Percentiles rank a stretch among this genome's conserved stretches.
Conservation (phyloP, 2,797 vertebrate genomes). For the Eospalax fontanierii region DNA sequence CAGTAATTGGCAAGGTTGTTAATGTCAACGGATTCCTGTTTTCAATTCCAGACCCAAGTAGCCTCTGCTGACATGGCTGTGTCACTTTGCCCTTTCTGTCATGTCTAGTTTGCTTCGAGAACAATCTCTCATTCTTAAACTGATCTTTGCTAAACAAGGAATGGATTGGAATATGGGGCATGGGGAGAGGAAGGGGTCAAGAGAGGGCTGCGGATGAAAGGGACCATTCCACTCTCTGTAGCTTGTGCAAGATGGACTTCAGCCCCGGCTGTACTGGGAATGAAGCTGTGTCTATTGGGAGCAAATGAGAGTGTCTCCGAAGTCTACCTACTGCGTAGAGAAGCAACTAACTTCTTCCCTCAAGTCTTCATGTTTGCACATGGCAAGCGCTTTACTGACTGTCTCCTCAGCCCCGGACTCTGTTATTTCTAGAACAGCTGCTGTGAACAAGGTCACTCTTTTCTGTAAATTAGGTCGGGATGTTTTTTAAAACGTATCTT, state of each 20-base stretch:
- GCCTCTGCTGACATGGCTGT: not conserved
- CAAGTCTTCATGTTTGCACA: not conserved
- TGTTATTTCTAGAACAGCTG: not conserved
- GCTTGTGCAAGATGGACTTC: not conserved
- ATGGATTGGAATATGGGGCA: not conserved
- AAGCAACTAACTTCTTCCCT: no score
- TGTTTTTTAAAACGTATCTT: not conserved
- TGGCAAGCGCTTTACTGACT: no score
- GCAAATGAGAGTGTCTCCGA: not conserved
- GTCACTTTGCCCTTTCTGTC: conserved; percentile 23
- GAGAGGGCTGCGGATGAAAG: not conserved
- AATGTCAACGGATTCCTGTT: not conserved
- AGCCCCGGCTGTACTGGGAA: not conserved
- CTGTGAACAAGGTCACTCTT: not conserved
- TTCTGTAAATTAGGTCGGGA: not conserved
- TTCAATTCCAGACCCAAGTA: conserved; percentile 4
- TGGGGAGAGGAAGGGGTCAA: not conserved
- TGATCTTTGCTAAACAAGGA: conserved; percentile 38
- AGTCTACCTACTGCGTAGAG: not conserved
- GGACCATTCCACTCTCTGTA: not conserved
- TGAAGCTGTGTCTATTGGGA: not conserved
- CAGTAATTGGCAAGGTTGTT: conserved; percentile 60
- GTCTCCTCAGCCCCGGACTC: not conserved
- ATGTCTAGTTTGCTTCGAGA: conserved; percentile 18
- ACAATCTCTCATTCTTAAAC: conserved; percentile 36